Percentiles rank a stretch among this genome's conserved stretches.
These are phyloP conservation scores for Chrysina gloriosa DNA, from an alignment of 2,888 invertebrate genomes.

Conservation along the genomic window DNA sequence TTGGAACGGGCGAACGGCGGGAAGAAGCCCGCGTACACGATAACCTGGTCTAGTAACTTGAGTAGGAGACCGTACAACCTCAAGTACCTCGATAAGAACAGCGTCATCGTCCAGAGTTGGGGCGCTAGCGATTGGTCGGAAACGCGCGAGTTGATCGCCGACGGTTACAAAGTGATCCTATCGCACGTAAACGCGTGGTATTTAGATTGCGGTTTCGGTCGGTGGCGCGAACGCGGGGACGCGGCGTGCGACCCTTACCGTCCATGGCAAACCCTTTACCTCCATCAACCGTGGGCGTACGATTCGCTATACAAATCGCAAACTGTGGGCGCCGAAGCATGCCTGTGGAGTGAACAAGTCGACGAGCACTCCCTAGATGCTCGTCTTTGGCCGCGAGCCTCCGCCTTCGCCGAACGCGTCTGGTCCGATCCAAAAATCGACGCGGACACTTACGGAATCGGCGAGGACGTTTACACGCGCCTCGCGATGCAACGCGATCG, in stretches of 20 bases:
- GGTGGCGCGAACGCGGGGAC: slow-evolving; percentile 85
- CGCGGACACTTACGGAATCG: slow-evolving; percentile 58
- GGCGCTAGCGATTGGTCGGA: slow-evolving; percentile 85
- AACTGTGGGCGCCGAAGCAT: slow-evolving; percentile 82
- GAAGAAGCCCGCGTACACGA: slow-evolving; percentile 68
- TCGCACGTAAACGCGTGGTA: slow-evolving; percentile 92
- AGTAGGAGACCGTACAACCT: slow-evolving; percentile 77
- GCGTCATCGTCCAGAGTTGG: slow-evolving; percentile 81
- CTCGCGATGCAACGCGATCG: slow-evolving; percentile 76
- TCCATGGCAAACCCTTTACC: slow-evolving; percentile 89
- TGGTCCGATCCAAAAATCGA: slow-evolving; percentile 73
- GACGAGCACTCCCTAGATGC: slow-evolving; percentile 80
- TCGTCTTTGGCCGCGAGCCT: slow-evolving; percentile 85
- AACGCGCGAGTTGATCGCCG: slow-evolving; percentile 79
- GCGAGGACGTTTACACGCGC: slow-evolving; percentile 75
- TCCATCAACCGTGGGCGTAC: slow-evolving; percentile 80
- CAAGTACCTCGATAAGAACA: slow-evolving; percentile 64
- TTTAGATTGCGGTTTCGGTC: slow-evolving; percentile 87
- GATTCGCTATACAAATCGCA: slow-evolving; percentile 57
- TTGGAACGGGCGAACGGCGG: slow-evolving; percentile 74
- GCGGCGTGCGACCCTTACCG: slow-evolving; percentile 90
- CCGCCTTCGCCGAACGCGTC: slow-evolving; percentile 84
- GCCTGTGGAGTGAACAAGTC: slow-evolving; percentile 88
- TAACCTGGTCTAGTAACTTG: slow-evolving; percentile 83
- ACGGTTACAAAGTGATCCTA: slow-evolving; percentile 81